Percentiles rank a stretch among this genome's conserved stretches.
These are phyloP conservation scores for Heteractis magnifica DNA, from an alignment of 92 coral and sea anemone genomes.

Conservation along the genomic window DNA sequence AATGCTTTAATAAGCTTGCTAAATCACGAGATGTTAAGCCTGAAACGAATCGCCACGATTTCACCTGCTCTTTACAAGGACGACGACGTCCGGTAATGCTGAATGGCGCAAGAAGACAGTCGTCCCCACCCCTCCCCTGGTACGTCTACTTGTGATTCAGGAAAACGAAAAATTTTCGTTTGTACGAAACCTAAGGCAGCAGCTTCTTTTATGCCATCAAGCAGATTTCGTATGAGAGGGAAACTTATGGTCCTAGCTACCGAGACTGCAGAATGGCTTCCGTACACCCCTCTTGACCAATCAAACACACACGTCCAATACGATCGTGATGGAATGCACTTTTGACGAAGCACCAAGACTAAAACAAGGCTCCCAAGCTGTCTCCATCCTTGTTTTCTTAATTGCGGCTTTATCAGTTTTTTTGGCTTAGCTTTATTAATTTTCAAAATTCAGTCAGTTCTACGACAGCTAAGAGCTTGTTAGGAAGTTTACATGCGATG, in stretches of 20 bases:
- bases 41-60: background rate
- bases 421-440: too few relatives aligned
- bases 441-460: too few relatives aligned
- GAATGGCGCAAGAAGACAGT: background rate
- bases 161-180: background rate
- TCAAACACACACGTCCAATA: background rate
- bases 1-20: background rate
- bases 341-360: too few relatives aligned
- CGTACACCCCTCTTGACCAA: background rate
- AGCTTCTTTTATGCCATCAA: background rate
- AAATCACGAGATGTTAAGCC: background rate
- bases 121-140: background rate
- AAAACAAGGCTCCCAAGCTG: too few relatives aligned
- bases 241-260: background rate
- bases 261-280: background rate
- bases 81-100: slow-evolving; percentile 8
- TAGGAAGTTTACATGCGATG: too few relatives aligned
- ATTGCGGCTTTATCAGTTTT: too few relatives aligned
- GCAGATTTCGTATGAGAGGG: background rate
- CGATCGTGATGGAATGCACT: background rate
- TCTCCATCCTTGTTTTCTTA: too few relatives aligned
- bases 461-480: too few relatives aligned
- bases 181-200: background rate
- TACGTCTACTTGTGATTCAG: background rate
- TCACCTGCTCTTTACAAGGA: background rate